Evolutionary conservation across 2,113 vertebrate genomes (phyloP).

Genomic region (Spilogale gracilis): DNA sequence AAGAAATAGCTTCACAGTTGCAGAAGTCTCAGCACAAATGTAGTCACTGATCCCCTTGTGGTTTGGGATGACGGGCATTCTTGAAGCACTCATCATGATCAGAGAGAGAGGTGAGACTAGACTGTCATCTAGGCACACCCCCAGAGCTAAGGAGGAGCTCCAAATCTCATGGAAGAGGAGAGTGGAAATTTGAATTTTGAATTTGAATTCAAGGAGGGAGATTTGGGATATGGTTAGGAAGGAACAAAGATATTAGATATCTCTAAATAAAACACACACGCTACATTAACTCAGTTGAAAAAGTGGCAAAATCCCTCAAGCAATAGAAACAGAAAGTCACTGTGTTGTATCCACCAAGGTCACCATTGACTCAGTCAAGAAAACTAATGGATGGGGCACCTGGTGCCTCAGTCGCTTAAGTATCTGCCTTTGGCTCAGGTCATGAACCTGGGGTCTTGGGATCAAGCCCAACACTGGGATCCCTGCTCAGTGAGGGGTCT

Average conservation of each 20-base stretch:
- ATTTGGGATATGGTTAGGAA: not conserved
- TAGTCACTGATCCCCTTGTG: not conserved
- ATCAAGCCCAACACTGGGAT: not conserved
- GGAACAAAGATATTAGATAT: not conserved
- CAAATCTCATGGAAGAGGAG: not conserved
- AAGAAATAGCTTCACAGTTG: not conserved
- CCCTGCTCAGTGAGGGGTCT: not conserved
- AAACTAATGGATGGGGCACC: not conserved
- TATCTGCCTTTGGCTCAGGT: not conserved
- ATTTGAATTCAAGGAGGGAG: not conserved
- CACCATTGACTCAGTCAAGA: not conserved
- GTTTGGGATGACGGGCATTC: not conserved
- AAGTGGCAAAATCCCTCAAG: not conserved
- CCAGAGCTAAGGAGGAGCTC: not conserved
- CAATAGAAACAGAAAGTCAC: constrained; percentile 16
- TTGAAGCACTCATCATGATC: not conserved
- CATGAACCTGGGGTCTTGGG: not conserved
- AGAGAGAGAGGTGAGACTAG: not conserved
- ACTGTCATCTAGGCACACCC: not conserved
- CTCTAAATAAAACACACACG: not conserved
- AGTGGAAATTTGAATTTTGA: not conserved
- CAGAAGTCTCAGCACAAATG: not conserved
- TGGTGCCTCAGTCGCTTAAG: not conserved
- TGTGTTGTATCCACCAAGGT: not conserved
- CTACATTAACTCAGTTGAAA: not conserved